A percentile compares a stretch with the other conserved stretches of the same genome.
phyloP scores from a whole-genome alignment of 2,797 vertebrate species.

The Eupleurogrammus muticus region DNA sequence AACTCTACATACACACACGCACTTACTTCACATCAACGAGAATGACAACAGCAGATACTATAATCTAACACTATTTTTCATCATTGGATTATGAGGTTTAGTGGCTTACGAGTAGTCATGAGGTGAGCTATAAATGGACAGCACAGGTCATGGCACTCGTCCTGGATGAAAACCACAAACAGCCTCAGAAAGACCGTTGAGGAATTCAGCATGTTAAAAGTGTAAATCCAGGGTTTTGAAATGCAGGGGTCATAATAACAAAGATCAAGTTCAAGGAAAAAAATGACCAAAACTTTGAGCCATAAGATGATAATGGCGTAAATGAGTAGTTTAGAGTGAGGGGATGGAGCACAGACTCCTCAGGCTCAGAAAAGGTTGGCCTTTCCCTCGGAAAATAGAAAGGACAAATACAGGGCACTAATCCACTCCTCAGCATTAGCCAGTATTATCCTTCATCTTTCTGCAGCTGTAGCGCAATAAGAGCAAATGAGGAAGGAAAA shows the following conservation, averaged over 20 bases:
- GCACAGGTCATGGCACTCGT: conserved; percentile 1
- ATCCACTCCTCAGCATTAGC: conserved; percentile 69
- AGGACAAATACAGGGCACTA: conserved; percentile 66
- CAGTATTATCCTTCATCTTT: conserved; percentile 68
- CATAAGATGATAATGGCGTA: not conserved
- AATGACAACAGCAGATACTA: conserved; percentile 12
- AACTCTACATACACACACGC: not conserved
- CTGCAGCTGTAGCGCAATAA: conserved; percentile 42
- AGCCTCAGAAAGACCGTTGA: not conserved
- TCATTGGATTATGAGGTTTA: conserved; percentile 27
- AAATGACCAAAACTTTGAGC: not conserved
- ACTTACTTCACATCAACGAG: not conserved
- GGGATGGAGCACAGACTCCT: conserved; percentile 7
- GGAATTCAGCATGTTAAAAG: conserved; percentile 9
- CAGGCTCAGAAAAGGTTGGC: conserved; percentile 35
- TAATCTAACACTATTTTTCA: conserved; percentile 19
- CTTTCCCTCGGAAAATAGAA: conserved; percentile 36
- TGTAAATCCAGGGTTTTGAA: conserved; percentile 2
- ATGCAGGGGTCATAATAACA: not conserved
- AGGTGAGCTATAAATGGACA: conserved; percentile 21
- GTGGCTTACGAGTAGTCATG: conserved; percentile 4
- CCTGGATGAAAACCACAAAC: conserved; percentile 23
- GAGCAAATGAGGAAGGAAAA: conserved; percentile 41
- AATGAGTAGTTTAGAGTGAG: conserved; percentile 9
- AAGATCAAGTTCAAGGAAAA: conserved; percentile 10